Conservation (phyloP, 1,140 invertebrate species). For the Oncopodura yosiiana region DNA sequence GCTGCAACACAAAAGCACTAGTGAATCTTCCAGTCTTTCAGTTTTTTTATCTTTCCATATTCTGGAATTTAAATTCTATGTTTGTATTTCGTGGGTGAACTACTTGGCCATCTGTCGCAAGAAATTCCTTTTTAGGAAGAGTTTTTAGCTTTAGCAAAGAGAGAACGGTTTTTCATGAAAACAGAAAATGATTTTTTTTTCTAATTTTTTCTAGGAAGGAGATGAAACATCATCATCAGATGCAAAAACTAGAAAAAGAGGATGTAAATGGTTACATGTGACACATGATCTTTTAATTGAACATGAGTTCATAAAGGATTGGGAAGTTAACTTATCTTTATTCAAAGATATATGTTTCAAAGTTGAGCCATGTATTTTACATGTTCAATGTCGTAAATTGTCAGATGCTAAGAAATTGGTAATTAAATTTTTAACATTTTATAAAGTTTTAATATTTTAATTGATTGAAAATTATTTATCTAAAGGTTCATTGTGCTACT, state of each 20-base stretch:
- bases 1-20: too few species aligned
- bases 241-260: slow-evolving; percentile 40
- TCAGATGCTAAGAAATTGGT: slow-evolving; percentile 41
- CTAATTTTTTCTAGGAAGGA: too few species aligned
- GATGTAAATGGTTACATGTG: slow-evolving; percentile 44
- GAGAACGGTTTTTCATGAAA: too few species aligned
- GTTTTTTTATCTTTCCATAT: too few species aligned
- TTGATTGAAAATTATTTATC: not conserved
- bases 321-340: slow-evolving; percentile 9
- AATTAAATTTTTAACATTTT: slow-evolving; percentile 1
- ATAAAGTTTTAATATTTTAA: not conserved
- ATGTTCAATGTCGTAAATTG: slow-evolving; percentile 43
- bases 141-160: too few species aligned
- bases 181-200: too few species aligned
- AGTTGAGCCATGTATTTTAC: slow-evolving; percentile 49
- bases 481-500: slow-evolving; percentile 42
- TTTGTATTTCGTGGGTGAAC: too few species aligned
- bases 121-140: too few species aligned
- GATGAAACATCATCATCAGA: too few species aligned
- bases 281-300: slow-evolving; percentile 39
- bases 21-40: too few species aligned
- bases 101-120: too few species aligned
- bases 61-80: too few species aligned
- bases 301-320: slow-evolving; percentile 36
- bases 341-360: slow-evolving; percentile 40